Conservation (phyloP, 2,797 vertebrate genomes). For the Falco peregrinus region DNA sequence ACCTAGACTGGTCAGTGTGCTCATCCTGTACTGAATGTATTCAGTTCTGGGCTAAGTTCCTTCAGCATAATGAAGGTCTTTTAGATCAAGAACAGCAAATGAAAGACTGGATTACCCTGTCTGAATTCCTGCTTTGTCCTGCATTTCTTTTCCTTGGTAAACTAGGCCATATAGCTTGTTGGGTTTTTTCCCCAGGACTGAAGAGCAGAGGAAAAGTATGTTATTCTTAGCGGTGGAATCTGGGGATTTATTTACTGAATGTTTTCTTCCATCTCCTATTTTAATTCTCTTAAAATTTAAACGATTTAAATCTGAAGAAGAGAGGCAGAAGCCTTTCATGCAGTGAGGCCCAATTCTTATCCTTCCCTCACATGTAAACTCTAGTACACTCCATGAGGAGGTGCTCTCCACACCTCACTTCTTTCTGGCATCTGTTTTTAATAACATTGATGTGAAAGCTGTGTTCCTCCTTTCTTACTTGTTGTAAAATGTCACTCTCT, state of each 20-base stretch:
- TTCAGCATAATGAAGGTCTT: neutral
- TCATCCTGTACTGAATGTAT: neutral
- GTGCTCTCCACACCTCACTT: neutral
- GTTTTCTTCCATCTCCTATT: neutral
- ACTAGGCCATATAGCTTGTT: neutral
- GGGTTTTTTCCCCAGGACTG: neutral
- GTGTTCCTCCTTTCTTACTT: neutral
- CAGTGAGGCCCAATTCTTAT: neutral
- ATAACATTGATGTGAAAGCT: neutral
- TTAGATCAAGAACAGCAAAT: neutral
- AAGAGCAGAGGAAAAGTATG: neutral
- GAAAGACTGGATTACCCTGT: neutral
- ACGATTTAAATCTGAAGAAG: neutral
- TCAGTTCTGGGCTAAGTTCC: neutral
- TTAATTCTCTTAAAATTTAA: neutral
- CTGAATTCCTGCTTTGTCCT: neutral
- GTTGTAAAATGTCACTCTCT: neutral
- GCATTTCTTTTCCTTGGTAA: neutral
- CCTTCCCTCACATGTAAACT: neutral
- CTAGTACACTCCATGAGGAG: neutral
- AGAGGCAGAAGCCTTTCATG: neutral
- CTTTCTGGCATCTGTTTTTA: neutral
- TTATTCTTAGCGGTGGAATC: neutral
- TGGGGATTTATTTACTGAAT: neutral
- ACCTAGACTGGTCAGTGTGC: neutral